Conservation (phyloP, 2,888 invertebrate genomes). For the Thalpophila matura region DNA sequence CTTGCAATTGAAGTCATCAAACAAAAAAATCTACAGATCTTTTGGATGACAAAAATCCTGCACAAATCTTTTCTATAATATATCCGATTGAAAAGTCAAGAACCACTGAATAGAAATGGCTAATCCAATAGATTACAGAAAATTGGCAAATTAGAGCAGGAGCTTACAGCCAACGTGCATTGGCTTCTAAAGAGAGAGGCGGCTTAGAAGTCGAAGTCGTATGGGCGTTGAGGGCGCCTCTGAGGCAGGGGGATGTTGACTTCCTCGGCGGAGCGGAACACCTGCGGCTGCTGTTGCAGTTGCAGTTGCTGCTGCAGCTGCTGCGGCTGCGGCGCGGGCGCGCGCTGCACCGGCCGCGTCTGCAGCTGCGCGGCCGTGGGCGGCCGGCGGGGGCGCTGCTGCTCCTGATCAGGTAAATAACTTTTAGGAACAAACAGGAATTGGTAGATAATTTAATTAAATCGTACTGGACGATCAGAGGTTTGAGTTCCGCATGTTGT, state of each 20-base stretch:
- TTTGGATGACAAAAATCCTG: slow-evolving; percentile 25
- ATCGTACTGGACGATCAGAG: too few relatives aligned
- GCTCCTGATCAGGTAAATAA: slow-evolving; percentile 68
- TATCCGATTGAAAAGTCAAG: slow-evolving; percentile 7
- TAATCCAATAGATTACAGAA: slow-evolving; percentile 26
- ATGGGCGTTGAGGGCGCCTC: slow-evolving; percentile 92
- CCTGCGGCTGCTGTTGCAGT: too few relatives aligned
- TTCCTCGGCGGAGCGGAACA: slow-evolving; percentile 96
- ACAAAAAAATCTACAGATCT: slow-evolving; percentile 15
- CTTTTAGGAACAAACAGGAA: slow-evolving; percentile 1
- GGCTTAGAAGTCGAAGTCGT: slow-evolving; percentile 85
- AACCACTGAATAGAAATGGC: slow-evolving; percentile 46
- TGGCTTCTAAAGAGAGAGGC: slow-evolving; percentile 44
- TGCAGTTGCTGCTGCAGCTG: too few relatives aligned
- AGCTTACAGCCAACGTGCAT: slow-evolving; percentile 44
- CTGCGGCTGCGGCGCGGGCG: slow-evolving; percentile 68
- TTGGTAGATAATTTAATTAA: too few relatives aligned
- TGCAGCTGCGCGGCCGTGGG: slow-evolving; percentile 66
- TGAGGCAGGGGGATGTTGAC: slow-evolving; percentile 96
- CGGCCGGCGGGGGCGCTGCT: slow-evolving; percentile 75
- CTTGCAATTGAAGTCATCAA: slow-evolving; percentile 21
- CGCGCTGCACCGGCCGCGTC: slow-evolving; percentile 71
- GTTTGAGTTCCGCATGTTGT: too few relatives aligned
- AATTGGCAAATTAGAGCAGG: slow-evolving; percentile 29
- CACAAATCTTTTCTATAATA: neutral